A percentile compares a stretch with the other conserved stretches of the same genome.
These are phyloP conservation scores for Cenopis cana DNA, from an alignment of 2,888 invertebrate species.

Conservation along the genomic window DNA sequence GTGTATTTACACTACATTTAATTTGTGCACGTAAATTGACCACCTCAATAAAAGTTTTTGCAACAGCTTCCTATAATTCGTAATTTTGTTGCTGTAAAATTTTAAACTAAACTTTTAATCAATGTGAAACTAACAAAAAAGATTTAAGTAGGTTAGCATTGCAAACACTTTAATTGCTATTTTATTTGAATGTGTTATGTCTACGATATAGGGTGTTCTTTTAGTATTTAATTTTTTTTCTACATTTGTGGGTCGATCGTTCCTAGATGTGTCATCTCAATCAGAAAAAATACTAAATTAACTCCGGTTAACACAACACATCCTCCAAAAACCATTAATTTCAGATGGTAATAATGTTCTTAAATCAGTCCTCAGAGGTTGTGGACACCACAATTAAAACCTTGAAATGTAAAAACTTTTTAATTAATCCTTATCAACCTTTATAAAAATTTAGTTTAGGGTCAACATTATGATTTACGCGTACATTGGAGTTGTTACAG, in stretches of 20 bases:
- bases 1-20: slow-evolving; percentile 28
- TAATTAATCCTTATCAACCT: background rate
- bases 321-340: no score
- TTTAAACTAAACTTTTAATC: background rate
- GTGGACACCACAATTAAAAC: background rate
- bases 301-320: no score
- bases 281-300: background rate
- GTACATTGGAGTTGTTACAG: background rate
- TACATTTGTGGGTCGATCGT: background rate
- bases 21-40: background rate
- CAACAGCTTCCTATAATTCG: background rate
- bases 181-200: background rate
- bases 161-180: slow-evolving; percentile 2
- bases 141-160: background rate
- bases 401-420: background rate
- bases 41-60: slow-evolving; percentile 9
- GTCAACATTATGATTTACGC: background rate
- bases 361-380: background rate
- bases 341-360: background rate
- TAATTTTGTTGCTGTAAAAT: background rate
- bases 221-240: background rate
- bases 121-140: background rate
- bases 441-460: background rate
- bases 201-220: background rate
- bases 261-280: background rate